Conservation (phyloP, 2,797 vertebrate species). For the Ceyx erithaca region DNA sequence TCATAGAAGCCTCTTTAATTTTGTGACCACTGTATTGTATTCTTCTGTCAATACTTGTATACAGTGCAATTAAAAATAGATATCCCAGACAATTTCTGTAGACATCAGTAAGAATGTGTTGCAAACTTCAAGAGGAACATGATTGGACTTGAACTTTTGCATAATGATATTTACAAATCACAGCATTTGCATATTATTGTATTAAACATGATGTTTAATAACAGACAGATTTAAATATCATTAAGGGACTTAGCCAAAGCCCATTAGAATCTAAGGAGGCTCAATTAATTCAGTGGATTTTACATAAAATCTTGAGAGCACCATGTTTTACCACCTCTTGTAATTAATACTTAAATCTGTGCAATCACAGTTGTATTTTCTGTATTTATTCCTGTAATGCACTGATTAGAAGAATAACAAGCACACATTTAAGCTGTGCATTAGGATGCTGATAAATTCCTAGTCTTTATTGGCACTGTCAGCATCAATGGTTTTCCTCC, state of each 20-base stretch:
- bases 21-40: slow-evolving; percentile 72
- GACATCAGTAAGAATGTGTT: not conserved
- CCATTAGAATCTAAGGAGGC: not conserved
- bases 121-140: not conserved
- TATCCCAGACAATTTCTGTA: not conserved
- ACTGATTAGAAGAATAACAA: slow-evolving; percentile 26
- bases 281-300: slow-evolving; percentile 37
- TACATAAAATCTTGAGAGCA: slow-evolving; percentile 25
- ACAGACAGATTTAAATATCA: slow-evolving; percentile 45
- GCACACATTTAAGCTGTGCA: slow-evolving; percentile 55
- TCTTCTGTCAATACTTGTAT: slow-evolving; percentile 72
- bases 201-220: slow-evolving; percentile 49
- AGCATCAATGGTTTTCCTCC: slow-evolving; percentile 27
- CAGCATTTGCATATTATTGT: slow-evolving; percentile 15
- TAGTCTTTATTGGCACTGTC: slow-evolving; percentile 57
- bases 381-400: slow-evolving; percentile 50
- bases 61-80: slow-evolving; percentile 66
- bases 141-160: slow-evolving; percentile 34
- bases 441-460: slow-evolving; percentile 63
- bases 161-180: slow-evolving; percentile 24
- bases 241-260: slow-evolving; percentile 1
- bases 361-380: slow-evolving; percentile 33
- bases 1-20: slow-evolving; percentile 68
- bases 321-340: not conserved
- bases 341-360: slow-evolving; percentile 44